These are phyloP conservation scores for Ephydatia muelleri DNA, from an alignment of 37 sponge, comb jelly and placozoan species.

Conservation along the genomic window DNA sequence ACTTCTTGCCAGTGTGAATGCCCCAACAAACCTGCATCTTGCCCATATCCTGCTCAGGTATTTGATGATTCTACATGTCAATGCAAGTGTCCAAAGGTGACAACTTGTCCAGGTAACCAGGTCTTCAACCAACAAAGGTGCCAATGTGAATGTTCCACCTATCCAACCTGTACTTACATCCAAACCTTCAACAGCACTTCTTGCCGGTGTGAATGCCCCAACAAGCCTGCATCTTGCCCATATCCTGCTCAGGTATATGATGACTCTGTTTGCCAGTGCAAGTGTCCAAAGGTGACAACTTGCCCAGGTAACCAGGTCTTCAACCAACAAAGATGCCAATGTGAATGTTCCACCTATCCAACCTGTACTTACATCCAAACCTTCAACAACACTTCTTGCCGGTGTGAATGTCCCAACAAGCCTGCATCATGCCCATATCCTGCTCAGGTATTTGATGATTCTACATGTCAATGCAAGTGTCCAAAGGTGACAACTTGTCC, in stretches of 20 bases:
- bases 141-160: constrained; percentile 14
- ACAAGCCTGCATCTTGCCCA: neutral
- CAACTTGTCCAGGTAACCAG: constrained; percentile 3
- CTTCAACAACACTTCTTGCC: constrained; percentile 25
- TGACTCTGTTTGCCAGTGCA: neutral
- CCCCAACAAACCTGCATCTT: neutral
- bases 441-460: neutral
- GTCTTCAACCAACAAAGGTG: constrained; percentile 6
- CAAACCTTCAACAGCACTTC: neutral
- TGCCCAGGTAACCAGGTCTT: neutral
- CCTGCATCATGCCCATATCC: neutral
- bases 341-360: constrained; percentile 11
- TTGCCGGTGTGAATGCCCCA: constrained; percentile 34
- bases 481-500: constrained; percentile 5
- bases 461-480: constrained; percentile 47
- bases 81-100: constrained; percentile 1
- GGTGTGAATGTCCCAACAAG: constrained; percentile 33
- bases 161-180: constrained; percentile 10
- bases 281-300: neutral
- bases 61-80: constrained; percentile 15
- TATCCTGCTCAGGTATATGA: neutral
- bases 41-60: neutral
- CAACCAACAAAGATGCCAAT: constrained; percentile 26
- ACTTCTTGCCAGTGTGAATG: constrained; percentile 27
- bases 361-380: constrained; percentile 2